These are phyloP conservation scores for Melinaea marsaeus DNA, from an alignment of 2,888 invertebrate genomes.

Conservation along the genomic window DNA sequence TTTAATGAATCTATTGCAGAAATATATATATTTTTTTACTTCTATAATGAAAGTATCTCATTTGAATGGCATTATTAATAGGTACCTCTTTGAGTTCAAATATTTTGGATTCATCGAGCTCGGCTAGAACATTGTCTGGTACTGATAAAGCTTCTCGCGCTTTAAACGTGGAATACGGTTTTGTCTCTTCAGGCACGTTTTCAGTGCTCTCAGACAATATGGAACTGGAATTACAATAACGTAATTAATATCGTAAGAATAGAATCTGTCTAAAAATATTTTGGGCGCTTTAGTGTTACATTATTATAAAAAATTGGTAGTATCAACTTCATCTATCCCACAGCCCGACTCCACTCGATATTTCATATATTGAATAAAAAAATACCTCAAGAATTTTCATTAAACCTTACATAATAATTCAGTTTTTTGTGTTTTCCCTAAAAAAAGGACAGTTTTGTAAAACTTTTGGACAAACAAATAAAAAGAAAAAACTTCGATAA, in stretches of 20 bases:
- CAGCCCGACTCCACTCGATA: too few relatives aligned
- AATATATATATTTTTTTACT: too few relatives aligned
- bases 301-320: not conserved
- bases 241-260: slow-evolving; percentile 2
- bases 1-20: too few relatives aligned
- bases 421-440: too few relatives aligned
- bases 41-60: too few relatives aligned
- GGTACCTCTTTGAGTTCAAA: slow-evolving; percentile 80
- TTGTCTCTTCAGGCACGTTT: slow-evolving; percentile 48
- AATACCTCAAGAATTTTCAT: too few relatives aligned
- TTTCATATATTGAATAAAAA: too few relatives aligned
- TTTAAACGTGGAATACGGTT: slow-evolving; percentile 60
- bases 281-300: not conserved
- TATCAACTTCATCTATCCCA: not conserved
- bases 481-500: too few relatives aligned
- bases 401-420: too few relatives aligned
- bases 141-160: slow-evolving; percentile 63
- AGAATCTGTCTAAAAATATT: not conserved
- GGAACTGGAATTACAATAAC: slow-evolving; percentile 42
- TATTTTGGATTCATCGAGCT: slow-evolving; percentile 79
- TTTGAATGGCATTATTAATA: not conserved
- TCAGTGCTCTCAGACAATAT: slow-evolving; percentile 50
- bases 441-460: too few relatives aligned
- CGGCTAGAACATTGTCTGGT: slow-evolving; percentile 71
- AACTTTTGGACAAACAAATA: too few relatives aligned